Percentiles rank a stretch among this genome's conserved stretches.
These are phyloP conservation scores for Piprites chloris DNA, from an alignment of 2,113 vertebrate genomes.

Conservation along the genomic window DNA sequence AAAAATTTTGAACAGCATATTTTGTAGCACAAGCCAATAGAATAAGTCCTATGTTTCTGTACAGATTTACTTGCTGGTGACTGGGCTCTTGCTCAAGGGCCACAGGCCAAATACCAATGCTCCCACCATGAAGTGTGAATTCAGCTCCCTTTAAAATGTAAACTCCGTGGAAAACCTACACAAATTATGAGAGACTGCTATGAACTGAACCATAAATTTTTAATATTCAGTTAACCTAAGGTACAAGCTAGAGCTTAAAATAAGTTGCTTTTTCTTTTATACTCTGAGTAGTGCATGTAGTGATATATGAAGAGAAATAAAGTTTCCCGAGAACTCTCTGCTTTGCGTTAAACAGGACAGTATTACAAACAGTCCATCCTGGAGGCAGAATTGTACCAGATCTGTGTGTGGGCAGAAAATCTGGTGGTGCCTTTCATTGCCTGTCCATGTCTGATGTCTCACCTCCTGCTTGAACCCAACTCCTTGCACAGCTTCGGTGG, in stretches of 20 bases:
- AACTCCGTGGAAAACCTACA: background rate
- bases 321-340: background rate
- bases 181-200: background rate
- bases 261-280: background rate
- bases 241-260: background rate
- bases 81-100: background rate
- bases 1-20: background rate
- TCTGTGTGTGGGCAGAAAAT: background rate
- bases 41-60: background rate
- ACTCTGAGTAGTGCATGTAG: background rate
- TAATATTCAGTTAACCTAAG: background rate
- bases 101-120: background rate
- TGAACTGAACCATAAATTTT: background rate
- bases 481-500: background rate
- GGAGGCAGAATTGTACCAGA: background rate
- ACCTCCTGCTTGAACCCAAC: background rate
- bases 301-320: background rate
- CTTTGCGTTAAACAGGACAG: background rate
- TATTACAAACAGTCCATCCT: background rate
- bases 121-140: background rate
- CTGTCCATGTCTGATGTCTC: accelerated
- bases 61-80: background rate
- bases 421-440: background rate
- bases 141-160: background rate
- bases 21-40: background rate